phyloP scores from a whole-genome alignment of 37 sponge, comb jelly and placozoan genomes.

The Amphimedon queenslandica region DNA sequence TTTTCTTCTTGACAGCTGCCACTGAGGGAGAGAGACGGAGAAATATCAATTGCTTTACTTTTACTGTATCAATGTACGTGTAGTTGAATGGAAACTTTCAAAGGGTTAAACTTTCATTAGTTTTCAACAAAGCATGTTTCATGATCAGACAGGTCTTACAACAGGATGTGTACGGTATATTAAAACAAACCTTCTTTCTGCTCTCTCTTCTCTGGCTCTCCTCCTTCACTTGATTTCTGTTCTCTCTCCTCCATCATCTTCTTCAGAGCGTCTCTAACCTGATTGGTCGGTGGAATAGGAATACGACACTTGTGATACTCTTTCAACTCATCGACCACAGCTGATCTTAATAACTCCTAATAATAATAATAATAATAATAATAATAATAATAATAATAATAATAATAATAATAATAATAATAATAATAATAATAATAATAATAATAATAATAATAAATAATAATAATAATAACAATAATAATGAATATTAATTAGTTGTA shows the following conservation, averaged over 20 bases:
- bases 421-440: no score
- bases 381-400: no score
- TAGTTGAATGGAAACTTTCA: no score
- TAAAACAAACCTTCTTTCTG: slow-evolving; percentile 13
- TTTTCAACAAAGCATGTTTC: neutral
- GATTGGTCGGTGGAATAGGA: slow-evolving; percentile 65
- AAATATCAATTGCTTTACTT: neutral
- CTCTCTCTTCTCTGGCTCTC: slow-evolving; percentile 7
- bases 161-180: neutral
- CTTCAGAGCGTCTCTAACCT: slow-evolving; percentile 42
- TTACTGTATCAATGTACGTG: no score
- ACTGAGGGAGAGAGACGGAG: no score
- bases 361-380: no score
- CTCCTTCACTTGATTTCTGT: slow-evolving; percentile 10
- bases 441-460: no score
- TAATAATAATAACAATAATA: no score
- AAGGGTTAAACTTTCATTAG: neutral
- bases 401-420: no score
- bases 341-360: slow-evolving; percentile 3
- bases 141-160: no score
- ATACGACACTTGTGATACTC: slow-evolving; percentile 68
- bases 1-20: neutral
- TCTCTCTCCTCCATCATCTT: slow-evolving; percentile 55
- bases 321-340: slow-evolving; percentile 69
- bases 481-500: no score